Percentiles rank a stretch among this genome's conserved stretches.
phyloP scores from a whole-genome alignment of 2,888 invertebrate genomes.

The Eledona agricola region DNA sequence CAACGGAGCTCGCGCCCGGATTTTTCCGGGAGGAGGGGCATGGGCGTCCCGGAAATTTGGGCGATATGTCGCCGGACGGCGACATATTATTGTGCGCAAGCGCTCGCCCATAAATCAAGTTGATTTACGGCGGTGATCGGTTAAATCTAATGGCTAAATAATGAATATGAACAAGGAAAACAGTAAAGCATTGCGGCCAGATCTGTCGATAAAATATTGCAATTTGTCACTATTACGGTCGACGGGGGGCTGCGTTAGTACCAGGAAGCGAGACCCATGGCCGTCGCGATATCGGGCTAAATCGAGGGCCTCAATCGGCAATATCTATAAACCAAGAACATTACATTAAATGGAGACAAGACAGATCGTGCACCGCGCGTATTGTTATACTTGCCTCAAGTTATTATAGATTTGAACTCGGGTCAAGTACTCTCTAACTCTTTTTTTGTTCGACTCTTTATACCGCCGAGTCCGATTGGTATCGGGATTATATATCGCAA shows the following conservation, averaged over 20 bases:
- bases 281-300: conserved; percentile 45
- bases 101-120: conserved; percentile 37
- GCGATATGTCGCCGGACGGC: conserved; percentile 3
- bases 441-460: conserved; percentile 34
- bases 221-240: conserved; percentile 52
- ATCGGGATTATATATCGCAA: conserved; percentile 46
- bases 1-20: conserved; percentile 12
- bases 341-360: conserved; percentile 53
- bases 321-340: conserved; percentile 53
- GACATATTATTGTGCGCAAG: background rate
- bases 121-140: conserved; percentile 42
- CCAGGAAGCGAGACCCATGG: conserved; percentile 38
- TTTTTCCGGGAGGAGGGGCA: conserved; percentile 1
- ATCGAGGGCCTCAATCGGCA: conserved; percentile 53
- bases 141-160: conserved; percentile 46
- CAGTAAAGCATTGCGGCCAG: conserved; percentile 27
- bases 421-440: conserved; percentile 49
- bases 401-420: conserved; percentile 60
- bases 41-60: conserved; percentile 1
- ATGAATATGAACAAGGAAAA: conserved; percentile 43
- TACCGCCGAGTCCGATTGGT: conserved; percentile 44
- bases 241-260: conserved; percentile 42
- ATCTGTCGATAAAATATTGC: conserved; percentile 48
- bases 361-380: conserved; percentile 56
- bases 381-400: conserved; percentile 58